Conservation (phyloP, 2,113 vertebrate genomes). For the Lucifuga dentata region DNA sequence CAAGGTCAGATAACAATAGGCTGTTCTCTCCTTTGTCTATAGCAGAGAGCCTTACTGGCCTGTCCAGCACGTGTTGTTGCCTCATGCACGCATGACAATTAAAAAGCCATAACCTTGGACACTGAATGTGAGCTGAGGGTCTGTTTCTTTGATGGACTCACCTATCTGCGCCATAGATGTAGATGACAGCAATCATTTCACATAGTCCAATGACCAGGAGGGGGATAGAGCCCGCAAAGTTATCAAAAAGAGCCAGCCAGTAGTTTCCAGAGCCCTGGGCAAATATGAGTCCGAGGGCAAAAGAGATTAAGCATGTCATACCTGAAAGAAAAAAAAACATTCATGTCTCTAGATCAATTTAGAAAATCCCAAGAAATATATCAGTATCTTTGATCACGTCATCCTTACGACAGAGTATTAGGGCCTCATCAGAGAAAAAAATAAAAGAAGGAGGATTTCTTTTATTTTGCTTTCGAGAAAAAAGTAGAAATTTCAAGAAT, state of each 20-base stretch:
- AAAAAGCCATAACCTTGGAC: too few species aligned
- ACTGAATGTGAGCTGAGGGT: background rate
- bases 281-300: constrained; percentile 88
- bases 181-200: constrained; percentile 91
- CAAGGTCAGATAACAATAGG: constrained; percentile 22
- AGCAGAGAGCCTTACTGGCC: too few species aligned
- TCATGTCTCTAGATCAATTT: background rate
- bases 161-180: constrained; percentile 94
- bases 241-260: constrained; percentile 91
- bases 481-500: too few species aligned
- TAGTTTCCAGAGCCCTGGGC: constrained; percentile 90
- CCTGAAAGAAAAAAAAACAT: constrained; percentile 74
- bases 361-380: background rate
- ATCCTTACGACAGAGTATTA: too few species aligned
- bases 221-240: constrained; percentile 92
- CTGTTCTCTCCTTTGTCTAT: background rate
- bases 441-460: too few species aligned
- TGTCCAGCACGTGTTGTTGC: too few species aligned
- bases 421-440: too few species aligned
- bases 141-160: constrained; percentile 66
- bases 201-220: constrained; percentile 91
- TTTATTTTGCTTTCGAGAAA: too few species aligned
- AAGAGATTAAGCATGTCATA: constrained; percentile 83
- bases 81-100: too few species aligned
- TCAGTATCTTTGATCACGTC: too few species aligned